These are phyloP conservation scores for Pristionchus entomophagus DNA, from an alignment of 2,888 invertebrate genomes.

Conservation along the genomic window DNA sequence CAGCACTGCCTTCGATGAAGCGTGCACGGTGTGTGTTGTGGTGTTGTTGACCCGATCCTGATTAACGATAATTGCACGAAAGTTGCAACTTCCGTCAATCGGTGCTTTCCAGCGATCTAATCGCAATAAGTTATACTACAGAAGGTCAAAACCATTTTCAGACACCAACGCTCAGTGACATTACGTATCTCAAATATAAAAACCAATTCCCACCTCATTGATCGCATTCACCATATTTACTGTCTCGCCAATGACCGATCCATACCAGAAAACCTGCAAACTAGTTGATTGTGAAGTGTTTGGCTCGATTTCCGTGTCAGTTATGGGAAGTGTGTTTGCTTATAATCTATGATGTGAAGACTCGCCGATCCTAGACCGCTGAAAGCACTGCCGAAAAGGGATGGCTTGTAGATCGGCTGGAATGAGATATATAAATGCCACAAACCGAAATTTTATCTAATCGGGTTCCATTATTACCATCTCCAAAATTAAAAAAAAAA, in stretches of 20 bases:
- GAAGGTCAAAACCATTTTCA: no score
- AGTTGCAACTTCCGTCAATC: neutral
- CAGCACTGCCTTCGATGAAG: neutral
- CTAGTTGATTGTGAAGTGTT: neutral
- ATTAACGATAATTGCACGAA: no score
- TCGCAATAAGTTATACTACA: no score
- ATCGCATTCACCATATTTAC: neutral
- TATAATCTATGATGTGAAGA: neutral
- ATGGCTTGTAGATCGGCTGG: constrained; percentile 5
- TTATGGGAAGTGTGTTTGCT: no score
- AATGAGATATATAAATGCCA: neutral
- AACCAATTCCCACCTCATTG: neutral
- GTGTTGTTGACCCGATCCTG: neutral
- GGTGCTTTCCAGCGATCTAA: no score
- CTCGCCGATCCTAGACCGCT: neutral
- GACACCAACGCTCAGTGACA: no score
- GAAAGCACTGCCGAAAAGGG: neutral
- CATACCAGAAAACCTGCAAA: constrained; percentile 3
- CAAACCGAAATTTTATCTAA: neutral
- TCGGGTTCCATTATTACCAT: neutral
- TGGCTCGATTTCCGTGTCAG: no score
- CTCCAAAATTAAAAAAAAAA: no score
- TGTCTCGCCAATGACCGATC: neutral
- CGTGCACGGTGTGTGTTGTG: neutral
- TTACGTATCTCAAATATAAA: no score